phyloP scores from a whole-genome alignment of 2,797 vertebrate species.

The Dipus sagitta region DNA sequence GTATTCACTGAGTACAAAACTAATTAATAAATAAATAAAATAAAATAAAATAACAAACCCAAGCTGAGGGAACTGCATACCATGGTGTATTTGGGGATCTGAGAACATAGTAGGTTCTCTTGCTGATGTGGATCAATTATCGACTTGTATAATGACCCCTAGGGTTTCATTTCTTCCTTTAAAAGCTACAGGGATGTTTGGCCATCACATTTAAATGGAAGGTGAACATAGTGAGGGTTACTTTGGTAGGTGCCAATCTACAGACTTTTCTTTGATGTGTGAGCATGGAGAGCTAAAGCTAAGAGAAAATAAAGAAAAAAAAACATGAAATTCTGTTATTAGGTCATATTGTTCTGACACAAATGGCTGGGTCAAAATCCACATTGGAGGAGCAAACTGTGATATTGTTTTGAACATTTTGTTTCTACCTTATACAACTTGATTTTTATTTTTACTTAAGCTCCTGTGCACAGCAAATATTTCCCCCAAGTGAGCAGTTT shows the following conservation, averaged over 20 bases:
- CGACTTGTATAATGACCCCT: background rate
- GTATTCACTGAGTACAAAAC: no score
- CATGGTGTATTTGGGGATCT: background rate
- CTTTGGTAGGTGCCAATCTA: background rate
- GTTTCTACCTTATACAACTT: background rate
- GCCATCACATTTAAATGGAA: background rate
- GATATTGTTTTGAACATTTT: background rate
- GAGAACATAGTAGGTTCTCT: background rate
- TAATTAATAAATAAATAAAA: no score
- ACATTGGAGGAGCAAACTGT: background rate
- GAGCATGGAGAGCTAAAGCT: background rate
- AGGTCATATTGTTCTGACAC: background rate
- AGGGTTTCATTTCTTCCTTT: background rate
- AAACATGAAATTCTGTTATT: background rate
- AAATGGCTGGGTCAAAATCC: background rate
- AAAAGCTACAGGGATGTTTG: background rate
- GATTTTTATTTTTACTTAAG: slow-evolving; percentile 64
- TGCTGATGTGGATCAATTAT: background rate
- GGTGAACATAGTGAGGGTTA: background rate
- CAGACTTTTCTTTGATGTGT: background rate
- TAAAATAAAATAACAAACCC: background rate
- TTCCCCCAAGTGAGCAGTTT: slow-evolving; percentile 48
- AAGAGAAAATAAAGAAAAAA: background rate
- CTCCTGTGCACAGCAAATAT: slow-evolving; percentile 46
- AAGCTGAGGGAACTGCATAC: background rate